These are phyloP conservation scores for Aromia moschata DNA, from an alignment of 2,888 invertebrate species.

Conservation along the genomic window DNA sequence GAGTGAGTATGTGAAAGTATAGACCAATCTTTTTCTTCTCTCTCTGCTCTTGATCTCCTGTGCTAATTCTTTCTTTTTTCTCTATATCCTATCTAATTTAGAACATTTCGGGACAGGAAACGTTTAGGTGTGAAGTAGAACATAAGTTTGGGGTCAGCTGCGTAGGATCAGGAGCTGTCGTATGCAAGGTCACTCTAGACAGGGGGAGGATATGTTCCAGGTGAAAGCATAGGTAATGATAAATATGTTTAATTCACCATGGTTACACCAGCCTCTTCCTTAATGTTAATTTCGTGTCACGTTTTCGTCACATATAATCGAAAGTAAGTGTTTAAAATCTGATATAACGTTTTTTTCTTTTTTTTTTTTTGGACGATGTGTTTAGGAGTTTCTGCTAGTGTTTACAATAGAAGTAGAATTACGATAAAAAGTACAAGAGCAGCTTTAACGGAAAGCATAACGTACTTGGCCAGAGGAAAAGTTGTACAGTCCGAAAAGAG, in stretches of 20 bases:
- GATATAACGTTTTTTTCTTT: not conserved
- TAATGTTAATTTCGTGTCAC: not conserved
- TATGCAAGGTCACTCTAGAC: constrained; percentile 86
- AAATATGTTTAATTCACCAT: too few species aligned
- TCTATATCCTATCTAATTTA: constrained; percentile 50
- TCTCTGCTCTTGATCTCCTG: too few species aligned
- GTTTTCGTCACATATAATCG: not conserved
- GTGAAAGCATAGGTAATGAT: constrained; percentile 81
- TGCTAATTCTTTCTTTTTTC: constrained; percentile 32
- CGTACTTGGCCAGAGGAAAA: constrained; percentile 87
- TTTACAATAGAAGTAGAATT: constrained; percentile 86
- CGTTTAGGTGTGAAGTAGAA: constrained; percentile 90
- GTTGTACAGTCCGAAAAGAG: constrained; percentile 87
- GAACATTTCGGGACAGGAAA: constrained; percentile 72
- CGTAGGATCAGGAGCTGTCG: constrained; percentile 86
- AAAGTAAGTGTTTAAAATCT: not conserved
- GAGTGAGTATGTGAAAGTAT: constrained; percentile 71
- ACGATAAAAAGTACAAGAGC: constrained; percentile 88
- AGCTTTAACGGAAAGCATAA: constrained; percentile 87
- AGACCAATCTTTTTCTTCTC: constrained; percentile 19
- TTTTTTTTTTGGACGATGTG: not conserved
- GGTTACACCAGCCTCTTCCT: too few species aligned
- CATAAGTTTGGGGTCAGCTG: constrained; percentile 90
- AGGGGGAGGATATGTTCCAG: constrained; percentile 95
- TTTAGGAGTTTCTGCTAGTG: constrained; percentile 75